phyloP scores from a whole-genome alignment of 2,888 invertebrate species.

The Chymomyza fuscimana region DNA sequence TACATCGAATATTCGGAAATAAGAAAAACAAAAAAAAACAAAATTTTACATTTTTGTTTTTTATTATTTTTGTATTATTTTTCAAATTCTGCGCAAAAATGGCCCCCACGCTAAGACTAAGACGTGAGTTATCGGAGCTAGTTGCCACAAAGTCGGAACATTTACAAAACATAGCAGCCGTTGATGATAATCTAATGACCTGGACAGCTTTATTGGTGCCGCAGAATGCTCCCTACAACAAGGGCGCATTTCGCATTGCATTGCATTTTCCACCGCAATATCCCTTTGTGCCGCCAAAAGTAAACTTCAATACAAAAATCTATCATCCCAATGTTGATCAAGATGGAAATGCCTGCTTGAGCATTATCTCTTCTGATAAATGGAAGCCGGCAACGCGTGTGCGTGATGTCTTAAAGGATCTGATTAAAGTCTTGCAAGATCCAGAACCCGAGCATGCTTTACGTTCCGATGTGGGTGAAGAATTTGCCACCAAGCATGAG shows the following conservation, averaged over 20 bases:
- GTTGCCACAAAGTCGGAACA: constrained; percentile 91
- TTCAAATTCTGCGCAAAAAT: constrained; percentile 35
- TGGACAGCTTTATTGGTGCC: constrained; percentile 99
- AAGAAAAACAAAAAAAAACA: too few relatives aligned
- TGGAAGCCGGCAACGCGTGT: constrained; percentile 99
- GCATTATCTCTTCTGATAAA: constrained; percentile 98
- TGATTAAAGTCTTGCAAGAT: constrained; percentile 97
- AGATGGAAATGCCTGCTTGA: constrained; percentile 98
- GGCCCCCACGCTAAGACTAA: constrained; percentile 76
- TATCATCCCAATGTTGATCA: constrained; percentile 99
- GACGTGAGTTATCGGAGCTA: constrained; percentile 94
- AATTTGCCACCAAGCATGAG: constrained; percentile 97
- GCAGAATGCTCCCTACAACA: constrained; percentile 98
- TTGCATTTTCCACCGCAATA: constrained; percentile 99
- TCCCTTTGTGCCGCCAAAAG: constrained; percentile 99
- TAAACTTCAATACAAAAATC: constrained; percentile 99
- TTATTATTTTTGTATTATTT: too few relatives aligned
- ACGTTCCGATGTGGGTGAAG: constrained; percentile 97
- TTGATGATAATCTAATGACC: constrained; percentile 95
- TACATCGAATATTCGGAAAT: too few relatives aligned
- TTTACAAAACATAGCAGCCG: constrained; percentile 96
- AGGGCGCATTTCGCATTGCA: constrained; percentile 98
- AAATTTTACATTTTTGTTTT: too few relatives aligned
- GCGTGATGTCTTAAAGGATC: constrained; percentile 98
- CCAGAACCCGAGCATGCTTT: constrained; percentile 99